Conservation (phyloP, 2,113 vertebrate species). For the Empidonax traillii region DNA sequence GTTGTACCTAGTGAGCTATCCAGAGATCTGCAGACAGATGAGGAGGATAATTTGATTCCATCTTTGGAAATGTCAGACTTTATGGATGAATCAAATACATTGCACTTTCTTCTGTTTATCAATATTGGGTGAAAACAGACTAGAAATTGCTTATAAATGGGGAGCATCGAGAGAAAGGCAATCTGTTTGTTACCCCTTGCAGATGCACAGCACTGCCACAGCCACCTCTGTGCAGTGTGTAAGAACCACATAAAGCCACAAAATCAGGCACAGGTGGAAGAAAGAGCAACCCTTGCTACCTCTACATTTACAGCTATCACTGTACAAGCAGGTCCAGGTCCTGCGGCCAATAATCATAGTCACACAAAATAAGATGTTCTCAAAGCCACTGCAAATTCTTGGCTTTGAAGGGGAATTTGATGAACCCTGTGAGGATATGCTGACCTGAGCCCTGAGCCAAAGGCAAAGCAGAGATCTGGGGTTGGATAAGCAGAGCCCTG, state of each 20-base stretch:
- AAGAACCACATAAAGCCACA: neutral
- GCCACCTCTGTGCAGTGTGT: neutral
- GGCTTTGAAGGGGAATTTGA: neutral
- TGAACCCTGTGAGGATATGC: neutral
- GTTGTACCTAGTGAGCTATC: neutral
- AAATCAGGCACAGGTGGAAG: neutral
- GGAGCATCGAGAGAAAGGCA: neutral
- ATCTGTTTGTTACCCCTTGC: neutral
- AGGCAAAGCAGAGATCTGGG: neutral
- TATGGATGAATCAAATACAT: slow-evolving; percentile 42
- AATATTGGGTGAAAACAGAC: slow-evolving; percentile 33
- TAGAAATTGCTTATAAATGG: slow-evolving; percentile 30
- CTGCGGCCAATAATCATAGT: neutral
- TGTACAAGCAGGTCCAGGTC: neutral
- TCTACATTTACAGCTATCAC: neutral
- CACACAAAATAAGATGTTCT: neutral
- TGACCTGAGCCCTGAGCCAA: neutral
- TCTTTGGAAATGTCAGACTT: slow-evolving; percentile 54
- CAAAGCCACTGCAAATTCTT: neutral
- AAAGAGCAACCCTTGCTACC: neutral
- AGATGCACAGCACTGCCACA: neutral
- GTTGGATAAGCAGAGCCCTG: neutral
- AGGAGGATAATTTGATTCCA: slow-evolving; percentile 25
- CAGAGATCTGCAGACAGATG: neutral
- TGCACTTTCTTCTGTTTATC: slow-evolving; percentile 33